Evolutionary conservation across 2,888 invertebrate species (phyloP).

Genomic region (Lithodes maja): DNA sequence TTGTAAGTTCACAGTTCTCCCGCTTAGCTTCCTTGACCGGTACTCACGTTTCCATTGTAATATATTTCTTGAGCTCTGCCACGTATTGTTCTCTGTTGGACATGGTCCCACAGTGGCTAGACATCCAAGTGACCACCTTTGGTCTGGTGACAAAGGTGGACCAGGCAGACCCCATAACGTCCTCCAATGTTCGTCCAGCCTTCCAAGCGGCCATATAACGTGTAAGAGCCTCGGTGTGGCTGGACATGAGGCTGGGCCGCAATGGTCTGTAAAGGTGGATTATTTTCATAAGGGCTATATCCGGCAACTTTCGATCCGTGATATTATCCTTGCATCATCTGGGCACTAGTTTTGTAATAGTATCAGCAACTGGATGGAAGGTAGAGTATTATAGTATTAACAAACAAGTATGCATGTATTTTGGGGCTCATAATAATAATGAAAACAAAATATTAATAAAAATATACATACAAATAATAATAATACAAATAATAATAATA

Average conservation of each 20-base stretch:
- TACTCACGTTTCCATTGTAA: constrained; percentile 25
- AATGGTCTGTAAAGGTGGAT: constrained; percentile 5
- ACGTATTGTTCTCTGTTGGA: constrained; percentile 37
- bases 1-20: too few species aligned
- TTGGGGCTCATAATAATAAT: too few species aligned
- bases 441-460: too few species aligned
- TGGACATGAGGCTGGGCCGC: constrained; percentile 28
- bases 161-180: constrained; percentile 32
- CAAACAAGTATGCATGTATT: too few species aligned
- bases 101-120: constrained; percentile 8
- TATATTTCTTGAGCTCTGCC: constrained; percentile 3
- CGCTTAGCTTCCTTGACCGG: background rate
- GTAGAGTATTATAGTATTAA: too few species aligned
- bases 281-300: too few species aligned
- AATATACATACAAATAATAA: too few species aligned
- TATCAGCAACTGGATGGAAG: too few species aligned
- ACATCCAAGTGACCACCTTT: constrained; percentile 23
- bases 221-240: background rate
- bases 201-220: background rate
- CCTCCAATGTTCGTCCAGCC: background rate
- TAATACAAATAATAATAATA: too few species aligned
- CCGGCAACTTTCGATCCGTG: too few species aligned
- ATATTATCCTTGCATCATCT: too few species aligned
- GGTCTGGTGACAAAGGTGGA: constrained; percentile 18
- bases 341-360: too few species aligned